phyloP scores from a whole-genome alignment of 2,888 invertebrate genomes.

The Muschampia plurimacula region DNA sequence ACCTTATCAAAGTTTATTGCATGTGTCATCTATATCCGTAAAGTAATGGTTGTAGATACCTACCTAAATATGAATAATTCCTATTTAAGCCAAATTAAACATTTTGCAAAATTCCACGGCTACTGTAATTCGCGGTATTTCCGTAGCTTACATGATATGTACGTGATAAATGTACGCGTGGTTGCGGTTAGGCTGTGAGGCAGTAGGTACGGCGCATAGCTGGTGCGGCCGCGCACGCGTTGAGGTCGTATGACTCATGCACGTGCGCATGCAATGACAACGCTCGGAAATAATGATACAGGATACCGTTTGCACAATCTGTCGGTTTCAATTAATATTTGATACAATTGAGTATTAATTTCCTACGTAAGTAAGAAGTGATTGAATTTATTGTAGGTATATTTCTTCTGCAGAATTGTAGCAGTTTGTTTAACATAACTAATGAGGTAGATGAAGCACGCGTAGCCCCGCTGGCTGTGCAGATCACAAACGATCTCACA shows the following conservation, averaged over 20 bases:
- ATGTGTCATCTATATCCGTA: conserved; percentile 2
- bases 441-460: no score
- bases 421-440: no score
- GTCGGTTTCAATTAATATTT: conserved; percentile 7
- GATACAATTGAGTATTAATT: not conserved
- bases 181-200: conserved; percentile 22
- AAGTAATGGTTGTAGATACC: not conserved
- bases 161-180: conserved; percentile 24
- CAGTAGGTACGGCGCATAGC: conserved; percentile 32
- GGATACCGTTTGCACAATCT: conserved; percentile 26
- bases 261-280: conserved; percentile 28
- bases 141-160: conserved; percentile 17
- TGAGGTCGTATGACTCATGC: conserved; percentile 43
- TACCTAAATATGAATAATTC: not conserved
- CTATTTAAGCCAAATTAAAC: conserved; percentile 8
- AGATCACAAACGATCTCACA: no score
- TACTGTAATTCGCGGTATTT: conserved; percentile 28
- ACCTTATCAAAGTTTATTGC: not conserved
- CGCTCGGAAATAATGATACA: conserved; percentile 15
- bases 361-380: not conserved
- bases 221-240: conserved; percentile 41
- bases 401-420: no score
- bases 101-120: conserved; percentile 20
- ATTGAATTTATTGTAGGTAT: no score
- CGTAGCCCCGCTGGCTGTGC: no score